Evolutionary conservation across 2,888 invertebrate species (phyloP).

Genomic region (Caenorhabditis angaria): DNA sequence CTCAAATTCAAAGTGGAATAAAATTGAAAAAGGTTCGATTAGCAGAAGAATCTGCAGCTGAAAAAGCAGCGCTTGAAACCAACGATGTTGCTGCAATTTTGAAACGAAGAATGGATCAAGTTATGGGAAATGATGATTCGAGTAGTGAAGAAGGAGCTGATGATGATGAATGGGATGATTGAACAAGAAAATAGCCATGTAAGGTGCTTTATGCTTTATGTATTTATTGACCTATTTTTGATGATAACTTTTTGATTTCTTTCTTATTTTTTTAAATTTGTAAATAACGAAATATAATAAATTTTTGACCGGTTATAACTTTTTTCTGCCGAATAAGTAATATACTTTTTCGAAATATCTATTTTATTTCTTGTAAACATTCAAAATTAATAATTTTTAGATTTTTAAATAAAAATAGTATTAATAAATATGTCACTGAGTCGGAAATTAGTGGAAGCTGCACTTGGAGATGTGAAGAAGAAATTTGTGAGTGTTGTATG

Average conservation of each 20-base stretch:
- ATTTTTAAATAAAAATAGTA: background rate
- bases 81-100: constrained; percentile 72
- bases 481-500: constrained; percentile 35
- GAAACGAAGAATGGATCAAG: constrained; percentile 67
- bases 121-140: constrained; percentile 55
- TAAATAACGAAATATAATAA: too few relatives aligned
- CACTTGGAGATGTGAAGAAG: constrained; percentile 39
- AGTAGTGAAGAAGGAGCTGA: constrained; percentile 54
- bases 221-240: background rate
- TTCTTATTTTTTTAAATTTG: too few relatives aligned
- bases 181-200: background rate
- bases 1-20: constrained; percentile 66
- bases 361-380: background rate
- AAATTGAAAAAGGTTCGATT: constrained; percentile 59
- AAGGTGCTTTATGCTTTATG: background rate
- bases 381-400: background rate
- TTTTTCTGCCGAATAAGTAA: too few relatives aligned
- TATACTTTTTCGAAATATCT: background rate
- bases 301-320: too few relatives aligned
- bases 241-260: too few relatives aligned
- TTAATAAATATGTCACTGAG: constrained; percentile 25
- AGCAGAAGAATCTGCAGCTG: constrained; percentile 61
- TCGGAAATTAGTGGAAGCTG: constrained; percentile 40
- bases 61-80: constrained; percentile 48
- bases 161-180: constrained; percentile 65